Conservation (phyloP, 2,113 vertebrate genomes). For the Clarias batrachus region DNA sequence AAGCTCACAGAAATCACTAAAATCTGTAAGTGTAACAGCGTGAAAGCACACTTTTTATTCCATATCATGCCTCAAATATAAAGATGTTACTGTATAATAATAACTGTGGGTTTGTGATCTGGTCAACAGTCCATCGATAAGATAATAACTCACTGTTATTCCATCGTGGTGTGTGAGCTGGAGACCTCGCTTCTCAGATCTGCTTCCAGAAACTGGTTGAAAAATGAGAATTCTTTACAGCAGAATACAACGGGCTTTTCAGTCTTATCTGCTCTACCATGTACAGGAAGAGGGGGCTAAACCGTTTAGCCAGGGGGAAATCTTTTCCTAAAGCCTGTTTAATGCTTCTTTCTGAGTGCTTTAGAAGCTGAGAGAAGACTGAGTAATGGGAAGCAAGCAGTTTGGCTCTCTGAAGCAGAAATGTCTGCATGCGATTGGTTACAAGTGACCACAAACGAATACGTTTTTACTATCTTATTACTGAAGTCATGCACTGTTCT, state of each 20-base stretch:
- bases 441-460: background rate
- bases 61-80: background rate
- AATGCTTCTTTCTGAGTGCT: background rate
- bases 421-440: background rate
- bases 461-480: background rate
- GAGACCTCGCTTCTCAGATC: background rate
- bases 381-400: background rate
- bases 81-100: background rate
- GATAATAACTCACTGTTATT: background rate
- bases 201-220: background rate
- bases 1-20: background rate
- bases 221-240: conserved; percentile 21
- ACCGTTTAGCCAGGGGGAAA: background rate
- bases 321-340: conserved; percentile 15
- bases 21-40: background rate
- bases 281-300: conserved; percentile 3
- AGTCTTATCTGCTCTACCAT: conserved; percentile 17
- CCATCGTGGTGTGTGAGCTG: background rate
- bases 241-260: background rate
- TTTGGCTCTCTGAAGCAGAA: background rate
- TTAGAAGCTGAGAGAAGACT: background rate
- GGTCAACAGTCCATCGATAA: background rate
- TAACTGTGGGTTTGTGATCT: background rate
- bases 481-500: background rate
- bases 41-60: background rate